Evolutionary conservation across 2,797 vertebrate genomes (phyloP), one percentile per base, ranked within the genome.

Genomic region (Tachyglossus aculeatus): DNA sequence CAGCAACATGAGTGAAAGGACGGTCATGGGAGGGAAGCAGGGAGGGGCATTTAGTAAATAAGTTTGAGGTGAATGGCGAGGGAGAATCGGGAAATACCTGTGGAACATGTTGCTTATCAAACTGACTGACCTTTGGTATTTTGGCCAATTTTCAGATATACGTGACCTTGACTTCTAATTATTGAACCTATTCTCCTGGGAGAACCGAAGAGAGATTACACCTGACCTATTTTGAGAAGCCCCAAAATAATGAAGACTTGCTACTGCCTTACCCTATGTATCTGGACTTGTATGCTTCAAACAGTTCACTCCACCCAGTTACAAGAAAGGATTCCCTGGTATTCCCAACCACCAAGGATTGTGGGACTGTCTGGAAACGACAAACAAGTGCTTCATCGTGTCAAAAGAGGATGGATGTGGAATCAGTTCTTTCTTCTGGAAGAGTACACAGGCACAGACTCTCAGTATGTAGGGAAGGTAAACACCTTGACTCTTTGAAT

Each of bases 391-490:
- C 92, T 98, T 9, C 82, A 11, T 67, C 96, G 97, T n/a, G 93
- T 91, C 88, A 99, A 98, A 75, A 94, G 97, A 33, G 97, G 97
- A 70, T 99, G 97, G 97, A 98, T 98, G 97, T 99, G 97, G 97
- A 99, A 99, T 92, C 97, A 98, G 80, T 99, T 99, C 93, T 98
- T 99, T 92, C 93, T 99, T 79, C 90, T 99, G 54, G 97, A 99
- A 87, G 97, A 99, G 81, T 99, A 98, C 78, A 93, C 94, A n/a
- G 97, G 97, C 74, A 94, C 93, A n/a, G 96, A 98, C 80, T 96
- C 96, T 78, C 97, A 99, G 75, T 99, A 99, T 1, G 97, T 99
- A 45, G 97, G 97, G 88, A 99, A 98, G 96, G 97, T 98, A 97
- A 94, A 89, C 37, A 36, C 71, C 76, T 22, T 45, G 7, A 62